A percentile compares a stretch with the other conserved stretches of the same genome.
phyloP scores from a whole-genome alignment of 2,113 vertebrate species.

The Cricetomys ansorgei region DNA sequence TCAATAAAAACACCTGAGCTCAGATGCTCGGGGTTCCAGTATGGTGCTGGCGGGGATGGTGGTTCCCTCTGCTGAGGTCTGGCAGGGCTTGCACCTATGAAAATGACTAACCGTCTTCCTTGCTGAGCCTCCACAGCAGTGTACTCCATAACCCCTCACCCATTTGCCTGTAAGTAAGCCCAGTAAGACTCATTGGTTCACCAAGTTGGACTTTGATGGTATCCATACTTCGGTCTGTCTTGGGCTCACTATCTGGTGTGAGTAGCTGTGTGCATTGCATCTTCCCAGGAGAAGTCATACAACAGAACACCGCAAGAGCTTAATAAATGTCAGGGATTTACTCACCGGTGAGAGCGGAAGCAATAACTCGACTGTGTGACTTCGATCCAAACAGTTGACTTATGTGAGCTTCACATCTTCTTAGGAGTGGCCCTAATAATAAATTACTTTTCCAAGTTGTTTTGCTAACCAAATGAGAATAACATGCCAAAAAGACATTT shows the following conservation, averaged over 20 bases:
- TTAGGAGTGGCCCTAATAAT: neutral
- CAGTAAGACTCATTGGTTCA: neutral
- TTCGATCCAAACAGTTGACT: neutral
- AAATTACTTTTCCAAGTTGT: constrained; percentile 13
- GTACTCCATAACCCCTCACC: neutral
- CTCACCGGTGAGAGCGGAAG: neutral
- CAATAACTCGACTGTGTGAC: neutral
- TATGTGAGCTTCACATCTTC: constrained; percentile 17
- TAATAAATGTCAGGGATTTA: neutral
- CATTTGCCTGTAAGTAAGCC: too few relatives aligned
- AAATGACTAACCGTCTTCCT: too few relatives aligned
- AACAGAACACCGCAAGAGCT: neutral
- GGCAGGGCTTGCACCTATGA: too few relatives aligned
- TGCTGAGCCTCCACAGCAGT: too few relatives aligned
- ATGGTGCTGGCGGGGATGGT: too few relatives aligned
- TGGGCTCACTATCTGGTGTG: neutral
- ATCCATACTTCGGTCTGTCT: neutral
- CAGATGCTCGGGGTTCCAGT: too few relatives aligned
- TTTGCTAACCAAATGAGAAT: constrained; percentile 20
- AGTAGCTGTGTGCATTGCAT: neutral
- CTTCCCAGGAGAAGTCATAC: neutral
- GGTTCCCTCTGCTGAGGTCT: too few relatives aligned
- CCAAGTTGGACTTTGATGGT: neutral
- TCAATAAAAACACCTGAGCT: too few relatives aligned
- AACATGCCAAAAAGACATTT: neutral